These are phyloP conservation scores for Thysanoteuthis rhombus DNA, from an alignment of 2,888 invertebrate genomes.

Conservation along the genomic window DNA sequence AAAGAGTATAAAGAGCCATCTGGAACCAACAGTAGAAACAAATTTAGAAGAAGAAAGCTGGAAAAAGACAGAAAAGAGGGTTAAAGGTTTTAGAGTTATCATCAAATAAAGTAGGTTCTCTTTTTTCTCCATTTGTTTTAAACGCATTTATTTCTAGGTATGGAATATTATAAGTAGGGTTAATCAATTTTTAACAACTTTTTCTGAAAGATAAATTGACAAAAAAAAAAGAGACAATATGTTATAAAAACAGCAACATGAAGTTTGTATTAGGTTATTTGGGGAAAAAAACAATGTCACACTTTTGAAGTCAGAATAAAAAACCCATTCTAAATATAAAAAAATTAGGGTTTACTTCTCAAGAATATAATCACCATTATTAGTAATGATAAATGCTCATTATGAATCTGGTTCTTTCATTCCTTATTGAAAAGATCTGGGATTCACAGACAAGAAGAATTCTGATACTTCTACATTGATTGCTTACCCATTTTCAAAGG, in stretches of 20 bases:
- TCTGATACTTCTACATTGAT: no score
- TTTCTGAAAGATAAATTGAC: neutral
- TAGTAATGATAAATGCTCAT: no score
- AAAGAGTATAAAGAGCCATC: neutral
- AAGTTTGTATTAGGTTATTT: neutral
- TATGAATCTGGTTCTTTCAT: no score
- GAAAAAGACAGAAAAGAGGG: neutral
- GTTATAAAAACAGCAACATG: neutral
- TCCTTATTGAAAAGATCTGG: no score
- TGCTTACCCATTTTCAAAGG: no score
- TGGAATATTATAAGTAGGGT: neutral
- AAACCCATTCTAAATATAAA: neutral
- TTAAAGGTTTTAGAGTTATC: neutral
- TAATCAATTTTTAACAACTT: neutral
- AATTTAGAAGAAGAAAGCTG: neutral
- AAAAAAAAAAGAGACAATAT: neutral
- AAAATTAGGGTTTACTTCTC: no score
- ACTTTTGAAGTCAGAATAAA: neutral
- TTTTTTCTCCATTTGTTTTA: neutral
- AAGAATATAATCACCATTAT: no score
- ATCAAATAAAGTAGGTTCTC: neutral
- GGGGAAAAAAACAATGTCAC: neutral
- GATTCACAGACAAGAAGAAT: no score
- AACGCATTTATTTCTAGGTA: neutral
- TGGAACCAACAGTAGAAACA: neutral